Evolutionary conservation across 1,140 invertebrate species (phyloP), one percentile per base, ranked within the genome.

Genomic region (Antheraea mylitta): DNA sequence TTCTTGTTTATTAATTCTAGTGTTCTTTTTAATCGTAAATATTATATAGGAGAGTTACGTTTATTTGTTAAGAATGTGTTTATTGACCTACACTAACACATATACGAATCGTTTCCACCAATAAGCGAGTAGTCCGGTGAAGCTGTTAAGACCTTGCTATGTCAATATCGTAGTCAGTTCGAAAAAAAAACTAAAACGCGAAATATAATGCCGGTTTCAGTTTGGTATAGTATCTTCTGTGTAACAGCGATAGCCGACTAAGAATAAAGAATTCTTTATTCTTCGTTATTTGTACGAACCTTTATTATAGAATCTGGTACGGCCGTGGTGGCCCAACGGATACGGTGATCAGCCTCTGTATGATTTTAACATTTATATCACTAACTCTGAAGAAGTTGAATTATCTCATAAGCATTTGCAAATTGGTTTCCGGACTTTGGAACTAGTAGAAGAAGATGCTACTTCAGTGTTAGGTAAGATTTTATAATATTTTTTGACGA

Each of bases 271-370:
- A 58, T 38, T 37, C n/a, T n/a, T n/a, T n/a, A n/a, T n/a, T n/a
- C n/a, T n/a, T 42, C 38, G 16, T 42, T 38, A 70, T 13, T 16
- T 53, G 16, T 53, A 16, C 16, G 11, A 16, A 16, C 13, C 22
- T 58, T 68, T 68, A 61, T 86, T 82, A 42, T 63, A 92, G 89
- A 90, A 90, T 71, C 66, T 83, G 9, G 71, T 92, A 18, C 76
- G 81, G 6, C 48, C 93, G 18, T 99, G 98, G 99, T 99, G 98
- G 98, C 99, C 99, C 0, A 98, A 98, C 93, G 98, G 98, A 64
- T 97, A 96, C 82, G 98, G 98, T 36, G 86, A 94, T 16, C 98
- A 97, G 86, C 93, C 91, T 4, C 91, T 99, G 1, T 99, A 99
- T 81, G 86, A 93, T 48, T 82, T 98, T 3, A 92, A 89, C 58